Conservation (phyloP, 2,888 invertebrate genomes). For the Subacronicta megacephala region DNA sequence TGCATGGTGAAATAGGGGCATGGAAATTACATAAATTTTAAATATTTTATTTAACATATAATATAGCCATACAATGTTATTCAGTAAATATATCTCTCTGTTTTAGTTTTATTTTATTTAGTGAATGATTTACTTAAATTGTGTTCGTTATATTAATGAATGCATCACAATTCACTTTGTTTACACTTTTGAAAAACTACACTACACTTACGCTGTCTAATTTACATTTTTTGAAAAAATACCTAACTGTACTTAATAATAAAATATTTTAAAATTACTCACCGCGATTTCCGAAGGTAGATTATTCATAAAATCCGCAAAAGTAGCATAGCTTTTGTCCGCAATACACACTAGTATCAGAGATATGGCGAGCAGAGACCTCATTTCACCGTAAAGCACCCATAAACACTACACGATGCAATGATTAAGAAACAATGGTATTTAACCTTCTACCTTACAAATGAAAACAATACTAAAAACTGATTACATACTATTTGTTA, state of each 20-base stretch:
- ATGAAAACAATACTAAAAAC: constrained; percentile 5
- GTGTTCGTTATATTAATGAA: not conserved
- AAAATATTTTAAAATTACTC: constrained; percentile 25
- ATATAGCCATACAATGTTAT: too few relatives aligned
- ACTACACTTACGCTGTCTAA: not conserved
- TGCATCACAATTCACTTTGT: not conserved
- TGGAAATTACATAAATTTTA: too few relatives aligned
- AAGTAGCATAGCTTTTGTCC: constrained; percentile 21
- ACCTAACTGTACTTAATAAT: not conserved
- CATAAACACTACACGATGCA: constrained; percentile 16
- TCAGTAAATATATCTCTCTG: too few relatives aligned
- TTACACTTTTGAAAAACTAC: not conserved
- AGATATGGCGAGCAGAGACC: constrained; percentile 16
- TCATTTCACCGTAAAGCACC: constrained; percentile 27
- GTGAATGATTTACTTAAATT: too few relatives aligned
- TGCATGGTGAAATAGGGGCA: too few relatives aligned
- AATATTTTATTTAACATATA: too few relatives aligned
- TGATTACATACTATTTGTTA: not conserved
- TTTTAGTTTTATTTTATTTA: too few relatives aligned
- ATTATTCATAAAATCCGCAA: constrained; percentile 37
- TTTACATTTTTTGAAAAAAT: not conserved
- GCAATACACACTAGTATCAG: constrained; percentile 33
- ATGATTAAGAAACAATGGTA: constrained; percentile 17
- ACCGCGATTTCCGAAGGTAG: constrained; percentile 39
- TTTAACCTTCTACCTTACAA: not conserved